A percentile compares a stretch with the other conserved stretches of the same genome.
Evolutionary conservation across 2,797 vertebrate species (phyloP).

Genomic region (Antennarius maculatus): DNA sequence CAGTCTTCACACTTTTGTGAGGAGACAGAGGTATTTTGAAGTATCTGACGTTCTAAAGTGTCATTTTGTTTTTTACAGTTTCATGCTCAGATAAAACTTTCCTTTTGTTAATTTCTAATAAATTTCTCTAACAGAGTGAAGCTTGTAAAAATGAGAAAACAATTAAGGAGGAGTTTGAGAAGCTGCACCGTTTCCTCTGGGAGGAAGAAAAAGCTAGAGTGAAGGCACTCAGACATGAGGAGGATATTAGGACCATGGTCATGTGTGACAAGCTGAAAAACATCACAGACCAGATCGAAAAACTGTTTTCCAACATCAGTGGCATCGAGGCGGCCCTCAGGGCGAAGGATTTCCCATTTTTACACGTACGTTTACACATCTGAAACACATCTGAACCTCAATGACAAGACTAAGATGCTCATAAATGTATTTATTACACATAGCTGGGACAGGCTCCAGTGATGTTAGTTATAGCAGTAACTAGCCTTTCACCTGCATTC

Average conservation of each 20-base stretch:
- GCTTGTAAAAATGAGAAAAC: slow-evolving; percentile 42
- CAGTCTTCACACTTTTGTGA: too few species aligned
- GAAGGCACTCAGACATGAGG: slow-evolving; percentile 64
- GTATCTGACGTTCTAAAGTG: too few species aligned
- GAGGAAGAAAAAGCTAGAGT: slow-evolving; percentile 66
- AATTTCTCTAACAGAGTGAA: slow-evolving; percentile 72
- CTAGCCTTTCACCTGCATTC: background rate
- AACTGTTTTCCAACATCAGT: slow-evolving; percentile 50
- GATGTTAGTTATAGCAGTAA: too few species aligned
- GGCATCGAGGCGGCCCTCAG: slow-evolving; percentile 46
- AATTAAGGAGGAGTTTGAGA: slow-evolving; percentile 73
- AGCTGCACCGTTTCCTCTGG: slow-evolving; percentile 65
- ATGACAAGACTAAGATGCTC: too few species aligned
- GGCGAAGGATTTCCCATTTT: slow-evolving; percentile 56
- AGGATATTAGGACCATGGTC: slow-evolving; percentile 56
- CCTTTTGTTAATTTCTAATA: background rate
- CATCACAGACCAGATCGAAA: slow-evolving; percentile 59
- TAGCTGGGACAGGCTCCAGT: too few species aligned
- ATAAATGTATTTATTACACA: background rate
- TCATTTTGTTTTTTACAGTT: background rate
- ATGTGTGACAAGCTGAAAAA: slow-evolving; percentile 65
- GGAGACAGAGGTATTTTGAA: too few species aligned
- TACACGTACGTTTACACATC: slow-evolving; percentile 59
- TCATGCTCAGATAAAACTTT: background rate
- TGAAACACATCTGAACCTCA: too few species aligned